Percentiles rank a stretch among this genome's conserved stretches.
Evolutionary conservation across 2,888 invertebrate genomes (phyloP).

Genomic region (Malthinus flaveolus): DNA sequence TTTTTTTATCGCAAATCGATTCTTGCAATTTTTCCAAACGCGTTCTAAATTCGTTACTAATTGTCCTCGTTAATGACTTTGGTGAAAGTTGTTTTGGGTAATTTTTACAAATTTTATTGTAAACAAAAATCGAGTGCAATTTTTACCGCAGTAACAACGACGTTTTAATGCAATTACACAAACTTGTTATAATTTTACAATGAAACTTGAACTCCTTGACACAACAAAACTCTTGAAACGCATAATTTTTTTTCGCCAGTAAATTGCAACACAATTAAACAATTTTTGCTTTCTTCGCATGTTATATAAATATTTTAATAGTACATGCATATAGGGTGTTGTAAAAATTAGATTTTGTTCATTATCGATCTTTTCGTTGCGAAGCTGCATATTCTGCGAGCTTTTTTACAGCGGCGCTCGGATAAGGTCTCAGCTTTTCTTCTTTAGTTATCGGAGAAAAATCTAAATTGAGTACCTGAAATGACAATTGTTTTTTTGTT

Average conservation of each 20-base stretch:
- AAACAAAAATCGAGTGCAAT: too few relatives aligned
- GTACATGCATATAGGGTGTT: not conserved
- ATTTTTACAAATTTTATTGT: too few relatives aligned
- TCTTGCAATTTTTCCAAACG: too few relatives aligned
- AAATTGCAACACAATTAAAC: not conserved
- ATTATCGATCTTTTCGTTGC: not conserved
- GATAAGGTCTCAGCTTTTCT: slow-evolving; percentile 45
- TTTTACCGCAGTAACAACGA: too few relatives aligned
- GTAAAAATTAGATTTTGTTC: not conserved
- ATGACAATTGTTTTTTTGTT: slow-evolving; percentile 34
- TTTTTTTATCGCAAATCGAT: too few relatives aligned
- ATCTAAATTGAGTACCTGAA: slow-evolving; percentile 48
- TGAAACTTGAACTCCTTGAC: slow-evolving; percentile 2
- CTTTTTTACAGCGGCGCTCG: slow-evolving; percentile 40
- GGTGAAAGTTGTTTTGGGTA: too few relatives aligned
- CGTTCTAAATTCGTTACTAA: too few relatives aligned
- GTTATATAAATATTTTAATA: not conserved
- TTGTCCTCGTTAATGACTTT: too few relatives aligned
- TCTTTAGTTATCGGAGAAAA: slow-evolving; percentile 46
- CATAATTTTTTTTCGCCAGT: not conserved
- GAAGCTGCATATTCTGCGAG: not conserved
- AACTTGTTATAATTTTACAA: too few relatives aligned
- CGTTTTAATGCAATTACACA: too few relatives aligned
- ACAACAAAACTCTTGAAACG: not conserved
- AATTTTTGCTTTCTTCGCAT: not conserved